Conservation (phyloP, 2,888 invertebrate genomes). For the Tanytarsus gracilentus region DNA sequence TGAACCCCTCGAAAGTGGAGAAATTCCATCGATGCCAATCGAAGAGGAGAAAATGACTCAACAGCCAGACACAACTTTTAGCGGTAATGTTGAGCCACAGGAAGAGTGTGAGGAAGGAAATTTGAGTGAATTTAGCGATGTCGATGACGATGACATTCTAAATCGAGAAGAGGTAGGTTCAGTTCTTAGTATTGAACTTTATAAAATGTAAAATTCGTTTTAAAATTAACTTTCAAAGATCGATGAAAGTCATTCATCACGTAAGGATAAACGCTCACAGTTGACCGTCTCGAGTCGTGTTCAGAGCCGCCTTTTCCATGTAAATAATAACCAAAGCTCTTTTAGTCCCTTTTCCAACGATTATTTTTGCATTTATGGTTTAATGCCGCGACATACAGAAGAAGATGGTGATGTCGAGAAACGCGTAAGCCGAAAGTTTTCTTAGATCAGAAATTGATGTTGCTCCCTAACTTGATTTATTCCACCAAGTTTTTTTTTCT, state of each 20-base stretch:
- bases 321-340: slow-evolving; percentile 13
- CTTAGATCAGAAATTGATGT: not conserved
- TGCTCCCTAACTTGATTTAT: not conserved
- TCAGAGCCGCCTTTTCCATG: slow-evolving; percentile 4
- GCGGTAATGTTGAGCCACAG: slow-evolving; percentile 10
- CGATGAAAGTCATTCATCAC: not conserved
- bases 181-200: not conserved
- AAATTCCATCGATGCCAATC: not conserved
- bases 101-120: slow-evolving; percentile 45
- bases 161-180: slow-evolving; percentile 59
- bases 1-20: slow-evolving; percentile 9
- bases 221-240: slow-evolving; percentile 1
- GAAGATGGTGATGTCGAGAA: slow-evolving; percentile 15
- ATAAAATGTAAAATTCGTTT: not conserved
- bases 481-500: no score
- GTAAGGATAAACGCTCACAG: not conserved
- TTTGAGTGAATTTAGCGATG: slow-evolving; percentile 81
- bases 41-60: slow-evolving; percentile 10
- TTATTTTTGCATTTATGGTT: slow-evolving; percentile 27
- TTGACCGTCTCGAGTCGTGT: not conserved
- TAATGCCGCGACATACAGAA: slow-evolving; percentile 22
- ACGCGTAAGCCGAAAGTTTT: slow-evolving; percentile 3
- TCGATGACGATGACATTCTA: slow-evolving; percentile 73
- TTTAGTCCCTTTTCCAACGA: slow-evolving; percentile 27
- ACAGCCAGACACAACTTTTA: slow-evolving; percentile 20